Evolutionary conservation across 1,140 invertebrate genomes (phyloP).

Genomic region (Drosophila navojoa): DNA sequence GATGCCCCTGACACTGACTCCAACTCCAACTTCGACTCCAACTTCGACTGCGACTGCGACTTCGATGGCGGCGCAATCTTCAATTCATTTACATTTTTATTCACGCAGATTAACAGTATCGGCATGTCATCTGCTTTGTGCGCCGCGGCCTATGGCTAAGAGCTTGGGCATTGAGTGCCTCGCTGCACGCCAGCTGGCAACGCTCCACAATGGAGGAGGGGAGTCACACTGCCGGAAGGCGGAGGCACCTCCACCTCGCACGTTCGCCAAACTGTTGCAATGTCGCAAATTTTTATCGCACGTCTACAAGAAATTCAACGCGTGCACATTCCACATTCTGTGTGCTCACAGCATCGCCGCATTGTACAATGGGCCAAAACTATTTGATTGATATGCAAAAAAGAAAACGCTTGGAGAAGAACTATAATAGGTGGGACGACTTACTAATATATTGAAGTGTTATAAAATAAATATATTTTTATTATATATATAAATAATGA

Average conservation of each 20-base stretch:
- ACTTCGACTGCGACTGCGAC: conserved; percentile 15
- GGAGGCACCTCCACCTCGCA: conserved; percentile 56
- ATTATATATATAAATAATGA: too few relatives aligned
- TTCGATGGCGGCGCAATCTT: conserved; percentile 67
- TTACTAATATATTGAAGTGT: too few relatives aligned
- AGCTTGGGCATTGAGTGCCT: conserved; percentile 48
- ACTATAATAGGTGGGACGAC: too few relatives aligned
- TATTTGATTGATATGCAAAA: neutral
- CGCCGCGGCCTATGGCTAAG: conserved; percentile 65
- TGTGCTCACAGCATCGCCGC: conserved; percentile 60
- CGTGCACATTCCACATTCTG: conserved; percentile 79
- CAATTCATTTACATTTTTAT: conserved; percentile 83
- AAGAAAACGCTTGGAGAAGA: too few relatives aligned
- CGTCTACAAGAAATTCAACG: conserved; percentile 83
- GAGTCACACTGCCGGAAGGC: conserved; percentile 4
- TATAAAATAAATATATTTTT: too few relatives aligned
- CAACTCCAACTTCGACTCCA: conserved; percentile 2
- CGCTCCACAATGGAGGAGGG: conserved; percentile 17
- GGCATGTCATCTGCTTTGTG: conserved; percentile 74
- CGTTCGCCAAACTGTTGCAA: conserved; percentile 79
- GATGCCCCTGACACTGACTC: conserved; percentile 21
- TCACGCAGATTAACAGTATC: conserved; percentile 81
- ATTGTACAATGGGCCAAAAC: conserved; percentile 37
- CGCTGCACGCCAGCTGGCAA: conserved; percentile 49
- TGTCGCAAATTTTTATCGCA: conserved; percentile 83